Percentiles rank a stretch among this genome's conserved stretches.
These are phyloP conservation scores for Cetonia aurata DNA, from an alignment of 2,888 invertebrate species.

Conservation along the genomic window DNA sequence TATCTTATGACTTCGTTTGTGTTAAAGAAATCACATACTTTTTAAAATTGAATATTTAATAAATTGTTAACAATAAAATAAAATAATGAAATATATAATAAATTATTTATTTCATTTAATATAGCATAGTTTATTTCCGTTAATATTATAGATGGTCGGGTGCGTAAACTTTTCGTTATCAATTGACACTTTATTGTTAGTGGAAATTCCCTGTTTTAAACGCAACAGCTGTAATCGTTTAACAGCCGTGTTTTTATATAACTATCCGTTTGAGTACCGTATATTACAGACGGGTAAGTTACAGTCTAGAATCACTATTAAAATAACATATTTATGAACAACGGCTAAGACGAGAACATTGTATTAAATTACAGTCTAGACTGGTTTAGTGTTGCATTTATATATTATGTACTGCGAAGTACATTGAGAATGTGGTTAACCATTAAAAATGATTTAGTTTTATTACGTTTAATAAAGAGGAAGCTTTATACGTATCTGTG, in stretches of 20 bases:
- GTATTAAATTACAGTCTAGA: constrained; percentile 38
- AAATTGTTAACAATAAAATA: too few species aligned
- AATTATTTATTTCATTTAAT: too few species aligned
- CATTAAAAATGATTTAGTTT: constrained; percentile 32
- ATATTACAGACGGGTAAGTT: constrained; percentile 4
- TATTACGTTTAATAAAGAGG: constrained; percentile 25
- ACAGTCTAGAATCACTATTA: background rate
- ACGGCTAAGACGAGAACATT: constrained; percentile 20
- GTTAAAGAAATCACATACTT: too few species aligned
- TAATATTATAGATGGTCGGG: too few species aligned
- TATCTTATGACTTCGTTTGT: too few species aligned
- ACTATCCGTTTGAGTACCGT: background rate
- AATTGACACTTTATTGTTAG: background rate
- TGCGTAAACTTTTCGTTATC: constrained; percentile 24
- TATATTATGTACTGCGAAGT: constrained; percentile 6
- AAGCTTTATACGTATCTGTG: background rate
- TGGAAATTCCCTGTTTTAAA: constrained; percentile 22
- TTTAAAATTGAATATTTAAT: too few species aligned
- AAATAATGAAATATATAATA: too few species aligned
- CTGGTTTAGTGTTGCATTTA: constrained; percentile 29
- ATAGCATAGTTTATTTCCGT: too few species aligned
- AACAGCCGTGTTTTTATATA: background rate
- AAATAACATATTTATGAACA: constrained; percentile 32
- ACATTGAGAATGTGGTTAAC: constrained; percentile 34
- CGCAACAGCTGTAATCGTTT: background rate